Evolutionary conservation across 2,888 invertebrate species (phyloP).

Genomic region (Cephus sareptanus): DNA sequence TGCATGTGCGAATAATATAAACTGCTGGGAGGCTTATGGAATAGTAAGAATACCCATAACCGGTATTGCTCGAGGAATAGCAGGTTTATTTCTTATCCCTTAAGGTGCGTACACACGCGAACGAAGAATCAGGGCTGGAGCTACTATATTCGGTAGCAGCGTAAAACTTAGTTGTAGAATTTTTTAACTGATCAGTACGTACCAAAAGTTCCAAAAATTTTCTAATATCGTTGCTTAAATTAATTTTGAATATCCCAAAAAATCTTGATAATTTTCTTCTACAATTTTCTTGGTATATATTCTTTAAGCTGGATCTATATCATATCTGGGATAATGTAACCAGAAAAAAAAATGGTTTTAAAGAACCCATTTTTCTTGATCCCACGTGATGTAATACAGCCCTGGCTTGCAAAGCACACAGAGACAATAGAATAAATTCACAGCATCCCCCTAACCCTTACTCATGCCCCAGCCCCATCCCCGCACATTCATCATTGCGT

Average conservation of each 20-base stretch:
- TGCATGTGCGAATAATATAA: not conserved
- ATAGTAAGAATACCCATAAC: not conserved
- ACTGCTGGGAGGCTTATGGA: not conserved
- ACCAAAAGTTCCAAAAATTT: no score
- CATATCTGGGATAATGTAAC: not conserved
- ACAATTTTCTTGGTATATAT: no score
- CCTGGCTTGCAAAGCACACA: not conserved
- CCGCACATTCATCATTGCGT: constrained; percentile 32
- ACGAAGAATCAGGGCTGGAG: not conserved
- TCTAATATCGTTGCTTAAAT: no score
- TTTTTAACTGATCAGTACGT: not conserved
- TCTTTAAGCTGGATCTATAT: not conserved
- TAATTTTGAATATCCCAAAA: no score
- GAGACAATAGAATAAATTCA: constrained; percentile 38
- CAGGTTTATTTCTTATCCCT: not conserved
- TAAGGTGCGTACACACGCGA: not conserved
- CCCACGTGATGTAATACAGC: not conserved
- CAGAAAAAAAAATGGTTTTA: not conserved
- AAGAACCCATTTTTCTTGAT: not conserved
- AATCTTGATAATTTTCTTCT: no score
- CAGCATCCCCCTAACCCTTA: not conserved
- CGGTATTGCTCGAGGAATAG: not conserved
- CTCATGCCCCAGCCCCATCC: not conserved
- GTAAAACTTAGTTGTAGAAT: no score
- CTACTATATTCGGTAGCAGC: not conserved